Base-by-base conservation (phyloP, 2,113 vertebrate species). In the Podarcis raffonei region DNA sequence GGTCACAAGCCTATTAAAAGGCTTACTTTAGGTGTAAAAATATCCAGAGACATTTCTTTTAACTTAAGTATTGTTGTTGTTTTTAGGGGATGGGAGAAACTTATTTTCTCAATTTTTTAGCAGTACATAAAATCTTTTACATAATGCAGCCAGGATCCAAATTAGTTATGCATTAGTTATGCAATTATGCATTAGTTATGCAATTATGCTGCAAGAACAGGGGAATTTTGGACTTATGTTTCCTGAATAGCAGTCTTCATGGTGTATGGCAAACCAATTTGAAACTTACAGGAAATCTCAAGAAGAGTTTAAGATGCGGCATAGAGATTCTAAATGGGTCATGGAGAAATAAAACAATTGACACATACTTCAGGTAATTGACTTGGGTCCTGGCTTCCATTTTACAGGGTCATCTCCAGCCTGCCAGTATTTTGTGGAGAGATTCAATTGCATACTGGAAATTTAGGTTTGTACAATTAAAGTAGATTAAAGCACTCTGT, bases 1-100 rank as follows among this genome's bases (percentile, higher is more conserved):
- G 32, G 88, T 91, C 87, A 87, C 86, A 84, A 78, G 69, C 62
- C 12, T 30, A 81, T 72, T 42, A 30, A 83, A 69, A 85, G 84
- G 53, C 12, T 91, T 35, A 22, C 39, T 13, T 89, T 20, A 94
- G 92, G 16, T 0, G 0, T 81, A 66, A 93, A 88, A 85, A 78
- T 79, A 91, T 81, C 1, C 39, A 93, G 71, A 88, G 76, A 32
- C 4, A 32, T 15, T 65, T 1, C 57, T 48, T 20, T 84, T 53
- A 1, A 88, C 23, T 62, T 22, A 12, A 57, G 11, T 42, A 62
- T 62, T 18, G 59, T 0, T 37, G 79, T 75, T 3, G 75, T 90
- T 93, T 75, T 37, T 6, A 11, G 25, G 71, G 35, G 9, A 6
- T n/a, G 69, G n/a, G 72, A 3, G 68, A 8, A 74, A 84, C 22